phyloP scores from a whole-genome alignment of 2,113 vertebrate species.

The Pollimyrus isidori region DNA sequence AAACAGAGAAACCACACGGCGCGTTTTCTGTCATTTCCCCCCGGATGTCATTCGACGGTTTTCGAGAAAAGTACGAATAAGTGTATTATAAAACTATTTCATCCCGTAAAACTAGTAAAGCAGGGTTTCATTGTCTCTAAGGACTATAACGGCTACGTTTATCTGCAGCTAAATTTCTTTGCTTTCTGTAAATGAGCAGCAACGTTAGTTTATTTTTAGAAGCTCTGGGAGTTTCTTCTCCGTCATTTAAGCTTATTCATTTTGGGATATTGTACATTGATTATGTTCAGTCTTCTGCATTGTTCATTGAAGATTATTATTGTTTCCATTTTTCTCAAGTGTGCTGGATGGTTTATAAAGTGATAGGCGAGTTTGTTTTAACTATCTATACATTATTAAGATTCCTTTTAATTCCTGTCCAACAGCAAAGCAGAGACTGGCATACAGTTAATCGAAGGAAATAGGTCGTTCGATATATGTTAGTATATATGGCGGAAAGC shows the following conservation, averaged over 20 bases:
- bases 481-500: slow-evolving; percentile 50
- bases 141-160: neutral
- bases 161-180: neutral
- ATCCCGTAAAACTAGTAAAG: neutral
- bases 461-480: neutral
- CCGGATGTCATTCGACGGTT: neutral
- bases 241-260: neutral
- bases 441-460: neutral
- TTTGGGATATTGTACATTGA: neutral
- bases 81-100: neutral
- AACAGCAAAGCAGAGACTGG: neutral
- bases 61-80: neutral
- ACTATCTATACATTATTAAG: neutral
- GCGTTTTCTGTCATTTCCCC: neutral
- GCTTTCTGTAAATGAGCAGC: neutral
- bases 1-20: neutral
- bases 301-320: neutral
- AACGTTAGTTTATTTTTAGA: neutral
- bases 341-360: neutral
- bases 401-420: neutral
- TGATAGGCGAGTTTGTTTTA: too few species aligned
- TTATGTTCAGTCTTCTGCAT: neutral
- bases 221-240: neutral
- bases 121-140: neutral
- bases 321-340: neutral